These are phyloP conservation scores for Sebastes taczanowskii DNA, from an alignment of 2,797 vertebrate genomes.

Conservation along the genomic window DNA sequence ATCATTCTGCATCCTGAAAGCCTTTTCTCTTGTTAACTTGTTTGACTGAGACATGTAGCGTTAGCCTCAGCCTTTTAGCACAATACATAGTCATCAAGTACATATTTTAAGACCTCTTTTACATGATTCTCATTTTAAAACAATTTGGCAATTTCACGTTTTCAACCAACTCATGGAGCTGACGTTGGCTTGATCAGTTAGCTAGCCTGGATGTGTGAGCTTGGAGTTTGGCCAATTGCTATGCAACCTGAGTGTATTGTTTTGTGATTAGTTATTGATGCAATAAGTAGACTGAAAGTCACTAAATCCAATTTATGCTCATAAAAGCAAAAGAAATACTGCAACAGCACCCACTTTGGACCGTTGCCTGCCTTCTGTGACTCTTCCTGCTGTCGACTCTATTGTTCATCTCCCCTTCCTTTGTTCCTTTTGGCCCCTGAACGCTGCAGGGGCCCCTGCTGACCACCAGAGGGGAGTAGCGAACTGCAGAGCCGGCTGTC, in stretches of 20 bases:
- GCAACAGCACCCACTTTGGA: background rate
- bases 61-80: background rate
- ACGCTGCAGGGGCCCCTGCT: background rate
- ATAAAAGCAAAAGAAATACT: background rate
- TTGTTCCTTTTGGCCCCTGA: slow-evolving; percentile 41
- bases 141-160: background rate
- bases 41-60: background rate
- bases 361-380: background rate
- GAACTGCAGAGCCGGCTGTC: background rate
- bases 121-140: background rate
- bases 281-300: background rate
- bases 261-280: background rate
- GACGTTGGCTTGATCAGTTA: background rate
- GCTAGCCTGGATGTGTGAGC: background rate
- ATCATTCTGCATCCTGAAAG: background rate
- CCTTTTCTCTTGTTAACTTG: background rate
- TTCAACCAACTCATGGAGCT: background rate
- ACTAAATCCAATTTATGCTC: background rate
- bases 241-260: background rate
- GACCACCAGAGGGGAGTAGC: slow-evolving; percentile 52
- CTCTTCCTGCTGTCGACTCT: background rate
- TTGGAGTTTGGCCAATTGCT: background rate
- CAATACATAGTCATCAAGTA: background rate
- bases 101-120: background rate
- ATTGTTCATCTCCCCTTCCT: slow-evolving; percentile 39